Conservation (phyloP, 2,888 invertebrate genomes). For the Heteromyza rotundicornis region DNA sequence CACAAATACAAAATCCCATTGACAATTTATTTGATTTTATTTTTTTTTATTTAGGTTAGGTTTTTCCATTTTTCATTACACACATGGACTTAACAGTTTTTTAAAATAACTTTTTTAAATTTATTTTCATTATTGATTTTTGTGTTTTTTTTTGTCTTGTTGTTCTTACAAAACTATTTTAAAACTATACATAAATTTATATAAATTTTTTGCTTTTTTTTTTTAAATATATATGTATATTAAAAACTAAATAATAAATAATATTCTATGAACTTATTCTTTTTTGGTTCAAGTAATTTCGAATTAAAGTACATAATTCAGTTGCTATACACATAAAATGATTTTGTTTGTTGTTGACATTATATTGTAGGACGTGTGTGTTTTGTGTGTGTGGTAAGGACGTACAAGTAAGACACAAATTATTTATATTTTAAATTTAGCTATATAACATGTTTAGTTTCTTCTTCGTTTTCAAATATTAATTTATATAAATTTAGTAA, state of each 20-base stretch:
- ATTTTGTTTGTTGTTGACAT: background rate
- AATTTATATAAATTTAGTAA: background rate
- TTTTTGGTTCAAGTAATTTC: background rate
- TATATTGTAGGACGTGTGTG: background rate
- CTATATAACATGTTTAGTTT: background rate
- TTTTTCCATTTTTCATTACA: too few relatives aligned
- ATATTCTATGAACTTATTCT: background rate
- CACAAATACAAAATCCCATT: too few relatives aligned
- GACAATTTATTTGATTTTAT: too few relatives aligned
- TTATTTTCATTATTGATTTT: too few relatives aligned
- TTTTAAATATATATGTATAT: too few relatives aligned
- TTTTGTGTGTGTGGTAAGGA: background rate
- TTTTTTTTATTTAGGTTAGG: too few relatives aligned
- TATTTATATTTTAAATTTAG: background rate
- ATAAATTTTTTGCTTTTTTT: too few relatives aligned
- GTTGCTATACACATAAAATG: background rate
- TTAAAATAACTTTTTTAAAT: too few relatives aligned
- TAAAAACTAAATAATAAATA: background rate
- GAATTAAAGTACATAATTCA: background rate
- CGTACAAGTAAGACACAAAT: slow-evolving; percentile 7
- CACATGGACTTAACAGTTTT: too few relatives aligned
- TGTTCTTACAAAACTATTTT: too few relatives aligned
- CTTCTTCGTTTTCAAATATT: background rate
- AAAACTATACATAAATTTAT: too few relatives aligned
- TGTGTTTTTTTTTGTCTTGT: too few relatives aligned